Base-by-base conservation (phyloP, 2,113 vertebrate genomes). In the Hyperopisus bebe region DNA sequence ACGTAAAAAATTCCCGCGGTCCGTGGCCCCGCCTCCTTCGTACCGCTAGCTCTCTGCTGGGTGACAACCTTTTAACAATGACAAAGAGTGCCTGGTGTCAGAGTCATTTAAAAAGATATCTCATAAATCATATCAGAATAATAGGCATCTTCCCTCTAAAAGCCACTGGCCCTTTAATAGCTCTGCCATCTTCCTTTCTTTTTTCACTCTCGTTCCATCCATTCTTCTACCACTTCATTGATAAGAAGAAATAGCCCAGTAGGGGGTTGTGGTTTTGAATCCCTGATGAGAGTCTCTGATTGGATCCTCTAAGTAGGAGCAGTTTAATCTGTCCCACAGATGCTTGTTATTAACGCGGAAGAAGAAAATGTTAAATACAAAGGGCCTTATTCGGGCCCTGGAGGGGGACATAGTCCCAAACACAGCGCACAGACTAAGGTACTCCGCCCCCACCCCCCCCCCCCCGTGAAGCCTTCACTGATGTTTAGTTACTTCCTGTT, bases 121-220 rank as follows among this genome's bases (percentile, higher is more conserved):
- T 46, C 87, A 88, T 88, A 62, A 88, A 88, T 88, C 87, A 88
- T 88, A 58, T 88, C 55, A n/a, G 31, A 66, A 39, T 88, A 88
- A 66, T 44, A 17, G 53, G 35, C 31, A 88, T 88, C 31, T 55
- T 66, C 39, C 10, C 7, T 44, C 17, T 62, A 44, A 46, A 39
- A 66, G 87, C 55, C 35, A 66, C 87, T 62, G 35, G 5, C 70
- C 88, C 51, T 24, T 48, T 51, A 46, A 62, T 62, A 66, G 19
- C 44, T 62, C 55, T 88, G 31, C 19, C 55, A 46, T 74, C 46
- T 88, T 27, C 13, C n/a, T 74, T 3, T 31, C 24, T 74, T 47
- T 74, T 19, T 88, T 80, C 47, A 50, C 47, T 31, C n/a, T 50
- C 39, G 13, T 55, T 58, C 58, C 9, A 46, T n/a, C 35, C 39